Base-by-base conservation (phyloP, 2,888 invertebrate species). In the Drosophila kambysellisi region DNA sequence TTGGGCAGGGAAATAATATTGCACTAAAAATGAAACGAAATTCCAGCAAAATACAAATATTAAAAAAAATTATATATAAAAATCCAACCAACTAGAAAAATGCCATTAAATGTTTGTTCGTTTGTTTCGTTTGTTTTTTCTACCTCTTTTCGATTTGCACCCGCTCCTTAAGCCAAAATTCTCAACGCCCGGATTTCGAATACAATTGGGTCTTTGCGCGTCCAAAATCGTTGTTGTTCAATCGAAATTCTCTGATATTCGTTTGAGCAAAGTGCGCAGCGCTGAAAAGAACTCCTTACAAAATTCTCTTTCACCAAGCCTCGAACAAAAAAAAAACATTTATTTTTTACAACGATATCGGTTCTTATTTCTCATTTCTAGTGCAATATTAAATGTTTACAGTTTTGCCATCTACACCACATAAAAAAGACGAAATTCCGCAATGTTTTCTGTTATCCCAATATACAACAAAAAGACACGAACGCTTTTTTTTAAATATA, bases 161-260 rank as follows among this genome's bases (percentile, higher is more conserved):
- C 73, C 58, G 48, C 59, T 41, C 41, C 39, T 20, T 77, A 73
- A 86, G 82, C 72, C 78, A 72, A 80, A 83, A 77, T 77, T 82
- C 75, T 65, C 83, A 79, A 78, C 82, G 80, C 58, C 77, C 76
- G 90, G 90, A 91, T 80, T 83, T 82, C 79, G 92, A 92, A 74
- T 92, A 92, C 87, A 88, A 88, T 84, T 92, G 92, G 92, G 92
- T 92, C 67, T 92, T 92, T 86, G 91, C 91, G 65, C 84, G 92
- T 79, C 92, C 92, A 71, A 92, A 92, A 85, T 92, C 92, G 72
- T 86, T 91, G 66, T 70, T 92, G 81, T 86, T 89, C 72, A 91
- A 90, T 90, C 92, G 91, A 76, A 92, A 91, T 77, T 91, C 92
- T 64, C 81, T 90, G 50, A 81, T 88, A 78, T 88, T 80, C 69